A percentile compares a stretch with the other conserved stretches of the same genome.
These are phyloP conservation scores for Drosophila hamatofila DNA, from an alignment of 2,888 invertebrate species.

Conservation along the genomic window DNA sequence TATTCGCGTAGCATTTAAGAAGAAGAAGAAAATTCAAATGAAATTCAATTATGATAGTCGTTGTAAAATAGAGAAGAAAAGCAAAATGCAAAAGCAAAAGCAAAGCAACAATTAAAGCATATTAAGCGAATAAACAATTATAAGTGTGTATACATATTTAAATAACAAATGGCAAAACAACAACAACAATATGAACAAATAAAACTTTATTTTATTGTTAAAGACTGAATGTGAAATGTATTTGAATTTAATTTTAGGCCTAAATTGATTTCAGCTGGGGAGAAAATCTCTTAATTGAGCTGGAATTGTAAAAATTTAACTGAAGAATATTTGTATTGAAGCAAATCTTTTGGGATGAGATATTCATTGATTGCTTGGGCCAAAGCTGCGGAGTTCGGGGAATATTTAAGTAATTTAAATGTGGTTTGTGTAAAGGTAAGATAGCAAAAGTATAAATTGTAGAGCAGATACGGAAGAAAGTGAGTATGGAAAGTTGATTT, in stretches of 20 bases:
- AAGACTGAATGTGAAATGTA: slow-evolving; percentile 78
- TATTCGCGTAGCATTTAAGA: slow-evolving; percentile 61
- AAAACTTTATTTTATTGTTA: slow-evolving; percentile 83
- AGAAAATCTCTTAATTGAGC: slow-evolving; percentile 1
- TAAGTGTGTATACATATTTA: slow-evolving; percentile 69
- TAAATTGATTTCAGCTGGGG: slow-evolving; percentile 1
- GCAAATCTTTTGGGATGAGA: neutral
- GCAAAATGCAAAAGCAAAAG: neutral
- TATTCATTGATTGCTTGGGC: neutral
- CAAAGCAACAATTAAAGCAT: slow-evolving; percentile 14
- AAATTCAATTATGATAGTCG: slow-evolving; percentile 57
- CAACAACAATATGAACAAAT: slow-evolving; percentile 65
- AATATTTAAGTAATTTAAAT: neutral
- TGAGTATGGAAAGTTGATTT: neutral
- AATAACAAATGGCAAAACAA: slow-evolving; percentile 40
- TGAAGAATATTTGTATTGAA: neutral
- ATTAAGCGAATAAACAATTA: slow-evolving; percentile 49
- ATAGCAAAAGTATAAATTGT: neutral
- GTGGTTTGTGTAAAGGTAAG: neutral
- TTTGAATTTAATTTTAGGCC: slow-evolving; percentile 5
- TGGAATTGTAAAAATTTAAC: neutral
- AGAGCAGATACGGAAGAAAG: neutral
- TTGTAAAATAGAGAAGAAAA: slow-evolving; percentile 66
- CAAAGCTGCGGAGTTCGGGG: neutral
- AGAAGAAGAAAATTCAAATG: slow-evolving; percentile 38